Conservation (phyloP, 2,888 invertebrate genomes). For the Tuberolachnus salignus region DNA sequence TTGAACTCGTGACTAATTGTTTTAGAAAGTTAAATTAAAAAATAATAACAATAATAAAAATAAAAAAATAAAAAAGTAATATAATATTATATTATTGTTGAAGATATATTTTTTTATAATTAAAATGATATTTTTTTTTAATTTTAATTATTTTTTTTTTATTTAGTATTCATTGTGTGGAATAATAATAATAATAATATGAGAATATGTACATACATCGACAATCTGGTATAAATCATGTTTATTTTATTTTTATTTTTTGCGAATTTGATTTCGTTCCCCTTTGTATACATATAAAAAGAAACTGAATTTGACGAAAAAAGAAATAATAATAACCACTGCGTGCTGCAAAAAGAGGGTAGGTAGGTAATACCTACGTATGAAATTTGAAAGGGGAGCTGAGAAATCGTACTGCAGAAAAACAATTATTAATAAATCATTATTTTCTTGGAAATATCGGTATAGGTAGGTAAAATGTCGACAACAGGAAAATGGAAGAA, state of each 20-base stretch:
- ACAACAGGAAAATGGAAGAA: conserved; percentile 54
- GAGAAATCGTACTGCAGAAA: conserved; percentile 53
- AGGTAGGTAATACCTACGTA: neutral
- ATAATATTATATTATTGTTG: neutral
- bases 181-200: neutral
- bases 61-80: too few relatives aligned
- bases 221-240: neutral
- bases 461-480: conserved; percentile 54
- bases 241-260: neutral
- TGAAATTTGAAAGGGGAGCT: conserved; percentile 49
- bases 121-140: neutral
- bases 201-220: too few relatives aligned
- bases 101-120: neutral
- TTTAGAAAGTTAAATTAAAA: too few relatives aligned
- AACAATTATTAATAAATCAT: conserved; percentile 57
- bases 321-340: conserved; percentile 29
- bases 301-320: conserved; percentile 38
- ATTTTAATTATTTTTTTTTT: neutral
- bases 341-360: conserved; percentile 10
- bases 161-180: neutral
- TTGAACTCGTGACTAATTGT: too few relatives aligned
- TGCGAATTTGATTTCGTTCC: conserved; percentile 32
- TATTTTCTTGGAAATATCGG: conserved; percentile 55
- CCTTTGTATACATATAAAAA: neutral
- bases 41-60: neutral